Conservation (phyloP, 2,888 invertebrate genomes). For the Hoplodrina ambigua region DNA sequence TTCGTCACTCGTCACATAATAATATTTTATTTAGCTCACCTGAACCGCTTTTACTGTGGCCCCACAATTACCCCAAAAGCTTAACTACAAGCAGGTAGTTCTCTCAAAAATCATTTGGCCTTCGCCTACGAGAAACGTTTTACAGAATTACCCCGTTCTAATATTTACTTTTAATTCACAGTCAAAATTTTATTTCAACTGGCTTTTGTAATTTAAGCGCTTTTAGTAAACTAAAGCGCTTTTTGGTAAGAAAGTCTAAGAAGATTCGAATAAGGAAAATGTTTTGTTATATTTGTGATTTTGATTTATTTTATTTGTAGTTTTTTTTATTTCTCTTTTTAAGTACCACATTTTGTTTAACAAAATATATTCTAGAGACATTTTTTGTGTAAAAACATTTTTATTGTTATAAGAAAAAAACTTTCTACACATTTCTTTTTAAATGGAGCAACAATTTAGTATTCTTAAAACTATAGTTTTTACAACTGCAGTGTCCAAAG, state of each 20-base stretch:
- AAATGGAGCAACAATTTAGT: conserved; percentile 10
- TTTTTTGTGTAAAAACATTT: no score
- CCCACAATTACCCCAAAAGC: conserved; percentile 76
- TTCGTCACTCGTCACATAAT: no score
- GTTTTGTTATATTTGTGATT: background rate
- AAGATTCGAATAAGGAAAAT: background rate
- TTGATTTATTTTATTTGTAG: background rate
- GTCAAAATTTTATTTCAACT: conserved; percentile 85
- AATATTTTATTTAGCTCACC: background rate
- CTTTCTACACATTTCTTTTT: background rate
- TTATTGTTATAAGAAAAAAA: background rate
- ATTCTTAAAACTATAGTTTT: conserved; percentile 34
- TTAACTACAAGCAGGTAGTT: conserved; percentile 87
- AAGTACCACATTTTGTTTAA: no score
- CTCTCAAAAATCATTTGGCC: conserved; percentile 88
- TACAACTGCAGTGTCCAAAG: conserved; percentile 13
- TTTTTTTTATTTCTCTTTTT: background rate
- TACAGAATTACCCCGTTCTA: conserved; percentile 81
- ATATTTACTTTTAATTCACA: conserved; percentile 89
- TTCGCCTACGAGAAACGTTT: conserved; percentile 80
- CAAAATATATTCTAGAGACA: background rate
- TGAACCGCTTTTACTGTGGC: conserved; percentile 66
- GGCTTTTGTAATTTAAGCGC: conserved; percentile 64
- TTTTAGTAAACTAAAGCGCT: conserved; percentile 65
- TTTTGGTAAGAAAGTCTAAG: conserved; percentile 1